These are phyloP conservation scores for Excalfactoria chinensis DNA, from an alignment of 2,113 vertebrate species.

Conservation along the genomic window DNA sequence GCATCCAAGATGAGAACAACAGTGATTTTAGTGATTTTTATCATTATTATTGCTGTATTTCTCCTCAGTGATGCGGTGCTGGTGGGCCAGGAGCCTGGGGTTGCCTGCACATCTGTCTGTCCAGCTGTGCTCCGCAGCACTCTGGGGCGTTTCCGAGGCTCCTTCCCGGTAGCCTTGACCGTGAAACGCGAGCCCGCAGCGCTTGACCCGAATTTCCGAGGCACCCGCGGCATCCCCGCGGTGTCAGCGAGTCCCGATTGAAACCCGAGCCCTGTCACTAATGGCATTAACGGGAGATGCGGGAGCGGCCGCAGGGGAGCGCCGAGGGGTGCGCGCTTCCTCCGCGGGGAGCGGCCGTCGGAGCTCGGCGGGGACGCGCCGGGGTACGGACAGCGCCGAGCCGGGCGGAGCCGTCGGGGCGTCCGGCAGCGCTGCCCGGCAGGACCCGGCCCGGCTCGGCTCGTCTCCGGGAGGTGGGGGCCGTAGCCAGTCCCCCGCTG, in stretches of 20 bases:
- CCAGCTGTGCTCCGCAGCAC: neutral
- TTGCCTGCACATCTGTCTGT: accelerated
- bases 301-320: constrained; percentile 75
- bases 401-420: neutral
- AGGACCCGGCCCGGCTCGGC: neutral
- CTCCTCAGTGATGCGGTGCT: neutral
- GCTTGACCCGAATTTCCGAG: constrained; percentile 75
- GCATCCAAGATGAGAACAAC: neutral
- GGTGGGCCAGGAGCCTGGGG: accelerated
- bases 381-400: neutral
- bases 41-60: neutral
- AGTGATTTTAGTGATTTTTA: neutral
- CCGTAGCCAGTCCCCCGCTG: constrained; percentile 84
- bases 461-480: neutral
- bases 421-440: neutral
- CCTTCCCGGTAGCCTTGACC: constrained; percentile 69
- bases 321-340: neutral
- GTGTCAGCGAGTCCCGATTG: constrained; percentile 68
- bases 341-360: neutral
- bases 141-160: constrained; percentile 24
- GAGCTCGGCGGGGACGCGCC: neutral
- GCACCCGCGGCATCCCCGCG: constrained; percentile 52
- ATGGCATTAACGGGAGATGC: constrained; percentile 74
- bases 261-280: constrained; percentile 74
- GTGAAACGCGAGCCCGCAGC: constrained; percentile 57